Base-by-base conservation (phyloP, 1,140 invertebrate species). In the Drosophila quadrilineata region DNA sequence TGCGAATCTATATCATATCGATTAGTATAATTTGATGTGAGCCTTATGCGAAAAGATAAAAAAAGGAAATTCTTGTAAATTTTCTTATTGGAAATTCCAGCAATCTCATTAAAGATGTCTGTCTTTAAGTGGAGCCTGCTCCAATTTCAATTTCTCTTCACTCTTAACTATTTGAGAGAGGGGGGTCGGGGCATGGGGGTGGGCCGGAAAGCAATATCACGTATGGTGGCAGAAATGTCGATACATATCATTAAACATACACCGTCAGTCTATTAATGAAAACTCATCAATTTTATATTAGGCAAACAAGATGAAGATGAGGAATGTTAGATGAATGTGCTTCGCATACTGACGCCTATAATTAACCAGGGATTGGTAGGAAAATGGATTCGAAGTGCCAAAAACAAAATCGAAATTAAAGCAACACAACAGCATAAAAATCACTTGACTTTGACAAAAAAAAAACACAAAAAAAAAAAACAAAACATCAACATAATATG, bases 281-380 rank as follows among this genome's bases (percentile, higher is more conserved):
- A 65, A 75, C 54, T 57, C 71, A 80, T 80, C 50, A 71, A 75
- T 82, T 75, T 80, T 71, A 54, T 68, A 64, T 68, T 52, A 57
- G 53, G 40, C 19, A 53, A 73, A 74, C 10, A 35, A 26, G n/a
- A 8, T 17, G n/a, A n/a, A 19, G 28, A n/a, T n/a, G n/a, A n/a
- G n/a, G n/a, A n/a, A n/a, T n/a, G n/a, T n/a, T n/a, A n/a, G n/a
- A n/a, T n/a, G n/a, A 12, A 60, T 80, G 67, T 67, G 75, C 46
- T n/a, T 16, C 17, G 76, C 56, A 75, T 75, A 36, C 58, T 31
- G 57, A 80, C 52, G 46, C 33, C 31, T 64, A 71, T 75, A 82
- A 80, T 69, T 66, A 71, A 53, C 41, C 48, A 19, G 33, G 6
- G 2, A 29, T 40, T 3, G 10, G n/a, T 19, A 6, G 10, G 31